A percentile compares a stretch with the other conserved stretches of the same genome.
Evolutionary conservation across 2,888 invertebrate species (phyloP).

Genomic region (Tiliacea citrago): DNA sequence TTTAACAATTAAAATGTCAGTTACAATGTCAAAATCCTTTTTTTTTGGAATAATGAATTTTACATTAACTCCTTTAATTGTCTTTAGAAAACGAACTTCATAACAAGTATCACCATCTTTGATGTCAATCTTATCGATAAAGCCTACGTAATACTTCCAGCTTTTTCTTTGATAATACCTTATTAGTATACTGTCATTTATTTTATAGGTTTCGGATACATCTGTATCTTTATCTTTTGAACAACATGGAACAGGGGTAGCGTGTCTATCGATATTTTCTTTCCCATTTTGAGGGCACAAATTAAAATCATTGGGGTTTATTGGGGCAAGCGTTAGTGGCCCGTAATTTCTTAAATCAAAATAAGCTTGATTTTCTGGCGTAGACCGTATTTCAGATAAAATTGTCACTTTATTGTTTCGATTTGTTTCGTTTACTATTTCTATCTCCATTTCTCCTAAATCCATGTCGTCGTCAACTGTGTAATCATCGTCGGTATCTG

Average conservation of each 20-base stretch:
- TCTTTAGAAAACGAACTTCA: constrained; percentile 4
- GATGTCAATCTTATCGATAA: constrained; percentile 10
- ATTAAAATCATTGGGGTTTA: constrained; percentile 7
- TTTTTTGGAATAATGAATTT: constrained; percentile 8
- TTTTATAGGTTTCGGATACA: background rate
- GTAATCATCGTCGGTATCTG: constrained; percentile 2
- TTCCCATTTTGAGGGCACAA: background rate
- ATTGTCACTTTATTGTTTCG: constrained; percentile 5
- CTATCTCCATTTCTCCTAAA: background rate
- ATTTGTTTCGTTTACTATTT: constrained; percentile 6
- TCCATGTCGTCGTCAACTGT: background rate
- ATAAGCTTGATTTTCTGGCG: constrained; percentile 10
- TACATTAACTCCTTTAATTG: constrained; percentile 2
- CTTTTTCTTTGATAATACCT: background rate
- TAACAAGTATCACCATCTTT: constrained; percentile 2
- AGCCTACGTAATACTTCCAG: constrained; percentile 9
- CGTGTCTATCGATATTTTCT: constrained; percentile 3
- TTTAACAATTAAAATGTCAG: constrained; percentile 1
- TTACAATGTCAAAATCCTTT: background rate
- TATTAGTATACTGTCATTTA: constrained; percentile 11
- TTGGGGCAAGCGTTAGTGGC: background rate
- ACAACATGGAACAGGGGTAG: constrained; percentile 3
- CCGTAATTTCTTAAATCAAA: constrained; percentile 12
- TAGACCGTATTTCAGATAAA: constrained; percentile 6
- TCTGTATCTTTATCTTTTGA: constrained; percentile 6